A percentile compares a stretch with the other conserved stretches of the same genome.
phyloP scores from a whole-genome alignment of 1,140 invertebrate species.

The Formica exsecta region DNA sequence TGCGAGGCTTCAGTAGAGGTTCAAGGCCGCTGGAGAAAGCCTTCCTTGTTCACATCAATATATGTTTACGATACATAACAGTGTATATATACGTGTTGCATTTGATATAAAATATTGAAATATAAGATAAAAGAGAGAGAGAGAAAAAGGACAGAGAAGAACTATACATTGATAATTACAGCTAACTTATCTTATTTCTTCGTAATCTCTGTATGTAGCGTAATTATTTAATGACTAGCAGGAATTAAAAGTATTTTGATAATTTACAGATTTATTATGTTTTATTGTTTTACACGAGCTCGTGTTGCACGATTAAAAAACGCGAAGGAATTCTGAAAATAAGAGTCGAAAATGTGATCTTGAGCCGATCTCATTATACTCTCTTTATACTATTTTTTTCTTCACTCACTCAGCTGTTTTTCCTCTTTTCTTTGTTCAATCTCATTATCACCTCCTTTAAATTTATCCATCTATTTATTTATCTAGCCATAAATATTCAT shows the following conservation, averaged over 20 bases:
- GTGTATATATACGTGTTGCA: not conserved
- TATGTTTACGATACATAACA: constrained; percentile 32
- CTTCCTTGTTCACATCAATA: constrained; percentile 76
- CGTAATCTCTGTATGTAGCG: not conserved
- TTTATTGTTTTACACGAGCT: not conserved
- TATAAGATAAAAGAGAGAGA: constrained; percentile 6
- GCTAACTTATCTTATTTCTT: not conserved
- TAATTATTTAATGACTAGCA: not conserved
- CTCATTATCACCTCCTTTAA: not conserved
- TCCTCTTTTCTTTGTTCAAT: not conserved
- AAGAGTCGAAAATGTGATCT: constrained; percentile 41
- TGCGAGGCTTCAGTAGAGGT: constrained; percentile 76
- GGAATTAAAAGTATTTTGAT: not conserved
- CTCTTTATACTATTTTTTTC: not conserved
- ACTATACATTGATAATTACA: not conserved
- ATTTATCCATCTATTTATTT: not conserved
- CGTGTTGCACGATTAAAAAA: not conserved
- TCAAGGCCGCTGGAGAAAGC: constrained; percentile 80
- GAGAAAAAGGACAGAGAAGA: not conserved
- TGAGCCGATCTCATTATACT: constrained; percentile 27
- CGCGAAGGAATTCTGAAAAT: constrained; percentile 68
- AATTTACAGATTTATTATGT: not conserved
- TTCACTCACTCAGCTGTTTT: not conserved
- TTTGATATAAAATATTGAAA: constrained; percentile 6
- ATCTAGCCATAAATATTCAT: not conserved